Evolutionary conservation across 2,113 vertebrate species (phyloP).

Genomic region (Rattus rattus): DNA sequence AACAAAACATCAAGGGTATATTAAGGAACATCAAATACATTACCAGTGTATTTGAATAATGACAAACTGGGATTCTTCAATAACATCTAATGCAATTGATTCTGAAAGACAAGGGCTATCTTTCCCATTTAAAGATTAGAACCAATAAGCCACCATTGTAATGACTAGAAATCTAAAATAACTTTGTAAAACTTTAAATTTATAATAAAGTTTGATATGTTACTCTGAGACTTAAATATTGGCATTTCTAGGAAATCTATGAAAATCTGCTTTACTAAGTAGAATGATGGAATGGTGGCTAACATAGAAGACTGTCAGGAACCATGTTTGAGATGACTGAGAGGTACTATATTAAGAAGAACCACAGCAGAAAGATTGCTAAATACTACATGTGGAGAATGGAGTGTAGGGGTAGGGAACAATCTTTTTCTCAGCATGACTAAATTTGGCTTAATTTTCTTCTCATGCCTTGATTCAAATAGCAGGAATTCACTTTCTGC

Average conservation of each 20-base stretch:
- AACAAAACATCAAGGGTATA: not conserved
- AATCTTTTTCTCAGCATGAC: not conserved
- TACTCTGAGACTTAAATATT: not conserved
- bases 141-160: not conserved
- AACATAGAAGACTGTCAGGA: not conserved
- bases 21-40: not conserved
- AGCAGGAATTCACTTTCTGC: constrained; percentile 19
- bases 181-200: not conserved
- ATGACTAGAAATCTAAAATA: not conserved
- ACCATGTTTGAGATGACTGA: not conserved
- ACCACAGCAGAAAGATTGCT: not conserved
- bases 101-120: not conserved
- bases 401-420: not conserved
- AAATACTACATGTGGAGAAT: not conserved
- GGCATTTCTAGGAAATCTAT: not conserved
- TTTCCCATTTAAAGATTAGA: not conserved
- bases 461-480: constrained; percentile 31
- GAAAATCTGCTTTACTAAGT: not conserved
- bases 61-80: not conserved
- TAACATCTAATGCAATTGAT: not conserved
- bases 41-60: not conserved
- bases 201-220: not conserved
- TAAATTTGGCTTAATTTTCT: constrained; percentile 43
- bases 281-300: too few species aligned
- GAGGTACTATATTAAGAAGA: not conserved